These are phyloP conservation scores for Rhopalosiphum nymphaeae DNA, from an alignment of 2,888 invertebrate species.

Conservation along the genomic window DNA sequence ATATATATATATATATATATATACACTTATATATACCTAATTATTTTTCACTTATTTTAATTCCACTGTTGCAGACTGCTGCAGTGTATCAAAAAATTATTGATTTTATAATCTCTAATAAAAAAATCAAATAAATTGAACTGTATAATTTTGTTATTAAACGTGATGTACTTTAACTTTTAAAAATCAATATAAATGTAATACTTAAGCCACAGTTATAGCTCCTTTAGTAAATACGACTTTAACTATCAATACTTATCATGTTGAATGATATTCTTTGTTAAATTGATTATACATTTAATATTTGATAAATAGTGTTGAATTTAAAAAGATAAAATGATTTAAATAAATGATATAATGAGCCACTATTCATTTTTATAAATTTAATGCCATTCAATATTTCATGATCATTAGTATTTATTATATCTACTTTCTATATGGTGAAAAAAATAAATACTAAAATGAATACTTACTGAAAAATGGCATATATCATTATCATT, in stretches of 20 bases:
- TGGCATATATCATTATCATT: not conserved
- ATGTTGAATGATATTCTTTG: not conserved
- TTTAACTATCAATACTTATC: not conserved
- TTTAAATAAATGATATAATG: conserved; percentile 6
- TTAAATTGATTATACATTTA: not conserved
- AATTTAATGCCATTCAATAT: conserved; percentile 11
- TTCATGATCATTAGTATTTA: conserved; percentile 20
- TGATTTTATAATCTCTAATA: not conserved
- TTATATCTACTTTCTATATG: not conserved
- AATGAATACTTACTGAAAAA: not conserved
- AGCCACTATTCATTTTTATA: conserved; percentile 17
- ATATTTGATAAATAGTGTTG: conserved; percentile 7
- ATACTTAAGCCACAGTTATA: not conserved
- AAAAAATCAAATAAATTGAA: not conserved
- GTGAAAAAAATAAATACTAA: not conserved
- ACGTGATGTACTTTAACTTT: not conserved
- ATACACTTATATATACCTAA: not conserved
- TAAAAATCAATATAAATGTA: not conserved
- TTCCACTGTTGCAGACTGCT: not conserved
- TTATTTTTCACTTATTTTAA: not conserved
- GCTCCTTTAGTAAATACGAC: not conserved
- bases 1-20: too few relatives aligned
- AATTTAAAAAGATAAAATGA: not conserved
- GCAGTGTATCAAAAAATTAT: not conserved
- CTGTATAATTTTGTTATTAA: not conserved